Evolutionary conservation across 2,797 vertebrate genomes (phyloP), one percentile per base, ranked within the genome.

Genomic region (Karalla daura): DNA sequence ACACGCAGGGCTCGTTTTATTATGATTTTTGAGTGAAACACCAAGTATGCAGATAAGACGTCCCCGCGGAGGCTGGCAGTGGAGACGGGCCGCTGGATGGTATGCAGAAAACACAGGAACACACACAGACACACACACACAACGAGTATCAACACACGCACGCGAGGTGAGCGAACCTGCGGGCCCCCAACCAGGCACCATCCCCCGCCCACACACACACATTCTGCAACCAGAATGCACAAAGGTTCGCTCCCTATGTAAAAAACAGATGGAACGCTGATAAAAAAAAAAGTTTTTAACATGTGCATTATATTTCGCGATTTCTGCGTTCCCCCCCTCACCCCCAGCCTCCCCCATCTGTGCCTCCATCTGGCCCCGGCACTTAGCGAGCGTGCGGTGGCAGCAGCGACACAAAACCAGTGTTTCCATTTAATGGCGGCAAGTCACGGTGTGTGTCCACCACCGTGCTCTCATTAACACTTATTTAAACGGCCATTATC

Each of bases 211-310:
- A 30, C 72, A 47, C 49, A 68, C 59, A 52, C 23, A 32, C 30
- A 43, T 7, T 30, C 5, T 41, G 36, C 54, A 54, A 63, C 30
- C 71, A 63, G 63, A 76, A 81, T 61, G 65, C 70, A 76, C 62
- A 68, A 78, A 35, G 11, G 43, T 72, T 82, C 63, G 63, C 62
- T 45, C 40, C 47, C 37, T 76, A 89, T 84, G 70, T 69, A 72
- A 39, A 84, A 88, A 90, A 81, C 85, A 89, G 82, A 90, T 88
- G 87, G 76, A 68, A 62, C 2, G 2, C 60, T 53, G 76, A 84
- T 80, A 65, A 56, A 30, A 52, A 50, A 53, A 59, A 46, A 45
- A 60, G 33, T 13, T 64, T 85, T 80, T 59, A 83, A 82, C 84
- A 85, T 88, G 83, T 83, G 81, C 59, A 27, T 14, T 70, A 55